Conservation (phyloP, 2,113 vertebrate genomes). For the Stercorarius parasiticus region DNA sequence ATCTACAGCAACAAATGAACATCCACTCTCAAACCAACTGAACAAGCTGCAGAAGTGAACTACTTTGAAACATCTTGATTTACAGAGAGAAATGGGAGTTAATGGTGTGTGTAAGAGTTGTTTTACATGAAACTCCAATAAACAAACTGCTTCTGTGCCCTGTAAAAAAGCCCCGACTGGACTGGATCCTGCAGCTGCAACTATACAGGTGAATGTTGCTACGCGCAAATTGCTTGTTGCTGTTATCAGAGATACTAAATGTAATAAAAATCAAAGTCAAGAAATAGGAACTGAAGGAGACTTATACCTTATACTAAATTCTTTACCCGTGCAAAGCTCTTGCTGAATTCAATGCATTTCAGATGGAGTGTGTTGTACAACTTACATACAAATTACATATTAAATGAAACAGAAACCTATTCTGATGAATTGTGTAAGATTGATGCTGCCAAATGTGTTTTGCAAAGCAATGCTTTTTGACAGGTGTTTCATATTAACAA, state of each 20-base stretch:
- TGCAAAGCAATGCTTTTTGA: background rate
- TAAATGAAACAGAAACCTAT: constrained; percentile 2
- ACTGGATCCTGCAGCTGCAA: background rate
- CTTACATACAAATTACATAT: background rate
- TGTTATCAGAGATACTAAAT: background rate
- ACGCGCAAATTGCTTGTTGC: background rate
- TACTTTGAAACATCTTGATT: background rate
- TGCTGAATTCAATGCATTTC: background rate
- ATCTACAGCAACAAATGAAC: background rate
- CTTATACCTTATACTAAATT: background rate
- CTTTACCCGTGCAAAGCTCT: background rate
- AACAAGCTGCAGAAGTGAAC: background rate
- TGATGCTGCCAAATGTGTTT: background rate
- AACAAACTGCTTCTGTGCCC: background rate
- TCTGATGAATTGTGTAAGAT: background rate
- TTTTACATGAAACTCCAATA: background rate
- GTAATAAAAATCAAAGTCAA: background rate
- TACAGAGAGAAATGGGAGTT: background rate
- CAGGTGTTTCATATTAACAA: background rate
- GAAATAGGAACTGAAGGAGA: background rate
- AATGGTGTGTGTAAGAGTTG: background rate
- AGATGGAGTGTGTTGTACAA: background rate
- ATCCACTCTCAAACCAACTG: background rate
- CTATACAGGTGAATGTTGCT: background rate
- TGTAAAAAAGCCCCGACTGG: background rate